Base-by-base conservation (phyloP, 53 echinoderm and acorn worm species). In the Hippasteria phrygiana region DNA sequence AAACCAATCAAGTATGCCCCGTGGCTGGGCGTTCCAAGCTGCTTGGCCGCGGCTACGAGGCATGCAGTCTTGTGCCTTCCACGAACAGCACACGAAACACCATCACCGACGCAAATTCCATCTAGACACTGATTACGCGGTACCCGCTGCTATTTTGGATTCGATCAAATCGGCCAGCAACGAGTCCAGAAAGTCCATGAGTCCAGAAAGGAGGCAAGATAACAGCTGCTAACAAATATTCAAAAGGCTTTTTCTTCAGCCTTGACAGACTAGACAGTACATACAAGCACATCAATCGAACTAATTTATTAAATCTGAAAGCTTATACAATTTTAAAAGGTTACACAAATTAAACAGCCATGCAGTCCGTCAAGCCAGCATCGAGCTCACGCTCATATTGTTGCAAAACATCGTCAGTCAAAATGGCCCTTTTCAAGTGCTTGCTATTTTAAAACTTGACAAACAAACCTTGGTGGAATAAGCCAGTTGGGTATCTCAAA, bases 331-430 rank as follows among this genome's bases (percentile, higher is more conserved):
- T 39, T 71, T 36, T 71, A 17, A 38, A 71, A 39, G 38, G 8
- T 17, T 71, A 37, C 38, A 71, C 71, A 37, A n/a, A n/a, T n/a
- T 5, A 14, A 39, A 37, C 71, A 2, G 47, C 54, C 5, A 48
- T 76, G 26, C 31, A n/a, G n/a, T n/a, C n/a, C n/a, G n/a, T n/a
- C n/a, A n/a, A n/a, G n/a, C n/a, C n/a, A n/a, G n/a, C 54, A 29
- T 48, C 35, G 5, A 76, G 50, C 14, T 76, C 77, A 54, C 48
- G 77, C 14, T 76, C 29, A 32, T 51, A 76, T 50, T 76, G 77
- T 11, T 26, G 50, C 77, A 29, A 38, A 29, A 76, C 54, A 51
- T 29, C 35, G n/a, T 47, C 32, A 14, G 20, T 47, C 16, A 76
- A 27, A 38, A 71, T 38, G 14, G 10, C 9, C 5, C 38, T 38